Base-by-base conservation (phyloP, 2,888 invertebrate species). In the Bombylius discolor region DNA sequence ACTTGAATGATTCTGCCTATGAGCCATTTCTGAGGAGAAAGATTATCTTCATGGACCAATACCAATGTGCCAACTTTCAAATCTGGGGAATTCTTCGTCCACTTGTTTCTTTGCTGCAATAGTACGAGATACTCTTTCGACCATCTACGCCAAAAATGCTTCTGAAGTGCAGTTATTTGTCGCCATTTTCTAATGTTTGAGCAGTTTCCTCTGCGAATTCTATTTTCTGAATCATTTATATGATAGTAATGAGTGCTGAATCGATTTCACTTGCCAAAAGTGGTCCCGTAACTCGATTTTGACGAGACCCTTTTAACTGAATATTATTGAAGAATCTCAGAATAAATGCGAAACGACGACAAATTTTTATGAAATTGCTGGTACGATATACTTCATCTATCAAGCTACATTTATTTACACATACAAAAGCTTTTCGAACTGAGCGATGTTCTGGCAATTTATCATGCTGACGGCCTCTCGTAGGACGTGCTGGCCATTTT, bases 81-180 rank as follows among this genome's bases (percentile, higher is more conserved):
- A 36, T 49, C 33, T 9, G 48, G 48, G 0, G 13, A 33, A 5
- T 23, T 31, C 13, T 14, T 42, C 1, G 36, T 39, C 53, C 48
- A 53, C 14, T 48, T 47, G 32, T 48, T 42, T 42, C 53, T 36
- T 31, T 11, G 23, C 31, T 53, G 48, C 7, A 52, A 46, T n/a
- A 13, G 12, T 5, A 11, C 6, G 1, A 53, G 5, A 39, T 47
- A 53, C 47, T 53, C 52, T 31, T 45, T 47, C 7, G 52, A 47
- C 52, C 48, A 53, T 4, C 48, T 14, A 23, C 39, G 39, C 53
- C 53, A 48, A 12, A 53, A 53, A 53, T 48, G 32, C 9, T 49
- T 48, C 9, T 48, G 42, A 14, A 48, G 7, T 34, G 34, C 31
- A 8, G 48, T 39, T 13, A 53, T 48, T 13, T 31, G 44, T 12